Evolutionary conservation across 2,888 invertebrate species (phyloP), one percentile per base, ranked within the genome.

Genomic region (Acrobasis repandana): DNA sequence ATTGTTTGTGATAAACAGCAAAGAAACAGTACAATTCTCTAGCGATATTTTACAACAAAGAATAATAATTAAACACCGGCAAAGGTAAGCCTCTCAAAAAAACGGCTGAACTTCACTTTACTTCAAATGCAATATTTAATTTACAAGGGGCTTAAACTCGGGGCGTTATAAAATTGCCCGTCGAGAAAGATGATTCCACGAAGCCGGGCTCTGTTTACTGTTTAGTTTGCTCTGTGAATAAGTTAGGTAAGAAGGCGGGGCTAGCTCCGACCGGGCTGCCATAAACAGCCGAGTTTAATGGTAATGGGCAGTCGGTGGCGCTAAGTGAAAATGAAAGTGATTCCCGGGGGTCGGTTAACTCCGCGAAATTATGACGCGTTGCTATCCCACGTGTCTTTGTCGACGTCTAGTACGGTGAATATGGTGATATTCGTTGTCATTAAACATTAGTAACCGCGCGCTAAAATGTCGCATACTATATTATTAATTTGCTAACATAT

Each of bases 291-390:
- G 78, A 78, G 83, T 83, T 83, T 87, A 87, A 89, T 83, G 85
- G 81, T 85, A 84, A 86, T 85, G 79, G 76, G 80, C 79, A 79
- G 83, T 85, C 80, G 76, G 81, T 79, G 78, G 81, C 75, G 77
- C 79, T 86, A 83, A 86, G 88, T 87, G 88, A 87, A 87, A 88
- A 86, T 85, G 83, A 86, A 87, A 88, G 84, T 83, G 80, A 85
- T 84, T 85, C 83, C 75, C 80, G 68, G 63, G 83, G 79, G 83
- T 65, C 79, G 75, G 80, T 82, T 85, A 82, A 79, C 82, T 82
- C 71, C 70, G 65, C 73, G 70, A 76, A 80, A 84, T 84, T 83
- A 84, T 80, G 80, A 81, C 75, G 75, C 74, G 80, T 28, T 76
- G 79, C 77, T 70, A 66, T 68, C 75, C 74, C 73, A 74, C 76